These are phyloP conservation scores for Azorinus chamasolen DNA, from an alignment of 2,888 invertebrate species.

Conservation along the genomic window DNA sequence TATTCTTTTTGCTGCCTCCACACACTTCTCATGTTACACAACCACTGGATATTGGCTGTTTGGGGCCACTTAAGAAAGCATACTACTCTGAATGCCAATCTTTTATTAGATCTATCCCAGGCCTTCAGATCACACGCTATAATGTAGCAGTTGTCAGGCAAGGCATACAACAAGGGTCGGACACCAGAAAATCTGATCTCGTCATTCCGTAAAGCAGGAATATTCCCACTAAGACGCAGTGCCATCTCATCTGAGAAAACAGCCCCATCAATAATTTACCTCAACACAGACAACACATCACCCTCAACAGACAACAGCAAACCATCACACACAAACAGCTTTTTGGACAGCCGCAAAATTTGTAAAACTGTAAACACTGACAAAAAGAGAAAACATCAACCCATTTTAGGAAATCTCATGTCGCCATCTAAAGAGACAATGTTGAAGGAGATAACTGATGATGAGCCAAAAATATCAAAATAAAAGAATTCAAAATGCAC, in stretches of 20 bases:
- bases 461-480: too few species aligned
- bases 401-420: too few species aligned
- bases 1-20: conserved; percentile 41
- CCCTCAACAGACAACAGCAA: too few species aligned
- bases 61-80: conserved; percentile 35
- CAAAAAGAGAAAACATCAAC: too few species aligned
- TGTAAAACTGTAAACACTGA: too few species aligned
- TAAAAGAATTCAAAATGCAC: too few species aligned
- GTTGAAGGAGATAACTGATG: too few species aligned
- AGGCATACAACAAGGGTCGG: conserved; percentile 20
- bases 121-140: conserved; percentile 19
- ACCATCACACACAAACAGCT: too few species aligned
- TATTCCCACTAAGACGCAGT: conserved; percentile 3
- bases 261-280: conserved; percentile 7
- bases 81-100: conserved; percentile 27
- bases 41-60: conserved; percentile 46
- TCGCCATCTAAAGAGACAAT: too few species aligned
- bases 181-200: conserved; percentile 8
- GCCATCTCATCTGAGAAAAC: conserved; percentile 4
- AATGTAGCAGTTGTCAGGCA: conserved; percentile 22
- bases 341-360: too few species aligned
- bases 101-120: conserved; percentile 21
- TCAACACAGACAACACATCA: too few species aligned
- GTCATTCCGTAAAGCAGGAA: conserved; percentile 10
- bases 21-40: conserved; percentile 40